Evolutionary conservation across 2,888 invertebrate genomes (phyloP).

Genomic region (Alentia gelatinosa): DNA sequence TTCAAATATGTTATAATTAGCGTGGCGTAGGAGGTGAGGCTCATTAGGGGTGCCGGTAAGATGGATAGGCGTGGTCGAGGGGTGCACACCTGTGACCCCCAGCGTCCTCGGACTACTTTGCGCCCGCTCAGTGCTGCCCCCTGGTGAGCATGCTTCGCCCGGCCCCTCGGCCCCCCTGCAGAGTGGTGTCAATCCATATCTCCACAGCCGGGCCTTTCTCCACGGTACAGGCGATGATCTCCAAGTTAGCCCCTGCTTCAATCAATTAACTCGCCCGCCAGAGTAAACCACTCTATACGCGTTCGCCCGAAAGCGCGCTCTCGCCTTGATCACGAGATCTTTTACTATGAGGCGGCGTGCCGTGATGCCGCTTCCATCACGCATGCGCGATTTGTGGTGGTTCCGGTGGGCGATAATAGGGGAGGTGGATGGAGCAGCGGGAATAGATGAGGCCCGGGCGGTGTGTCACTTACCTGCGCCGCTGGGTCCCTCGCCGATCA

Average conservation of each 20-base stretch:
- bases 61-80: constrained; percentile 14
- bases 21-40: not conserved
- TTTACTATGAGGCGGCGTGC: too few species aligned
- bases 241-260: not conserved
- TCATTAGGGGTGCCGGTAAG: constrained; percentile 3
- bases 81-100: constrained; percentile 22
- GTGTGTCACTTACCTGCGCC: constrained; percentile 16
- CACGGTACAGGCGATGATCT: not conserved
- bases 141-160: not conserved
- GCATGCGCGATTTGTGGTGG: constrained; percentile 34
- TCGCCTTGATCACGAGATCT: not conserved
- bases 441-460: not conserved
- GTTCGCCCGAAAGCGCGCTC: not conserved
- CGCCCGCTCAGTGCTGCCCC: constrained; percentile 17
- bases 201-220: not conserved
- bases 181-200: not conserved
- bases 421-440: not conserved
- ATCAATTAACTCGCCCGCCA: not conserved
- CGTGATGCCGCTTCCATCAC: not conserved
- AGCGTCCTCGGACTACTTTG: not conserved
- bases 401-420: constrained; percentile 46
- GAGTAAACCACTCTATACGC: not conserved
- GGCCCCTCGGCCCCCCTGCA: constrained; percentile 10
- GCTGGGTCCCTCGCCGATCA: not conserved
- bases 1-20: constrained; percentile 50